Base-by-base conservation (phyloP, 1,140 invertebrate genomes). In the Brachionus sp. region DNA sequence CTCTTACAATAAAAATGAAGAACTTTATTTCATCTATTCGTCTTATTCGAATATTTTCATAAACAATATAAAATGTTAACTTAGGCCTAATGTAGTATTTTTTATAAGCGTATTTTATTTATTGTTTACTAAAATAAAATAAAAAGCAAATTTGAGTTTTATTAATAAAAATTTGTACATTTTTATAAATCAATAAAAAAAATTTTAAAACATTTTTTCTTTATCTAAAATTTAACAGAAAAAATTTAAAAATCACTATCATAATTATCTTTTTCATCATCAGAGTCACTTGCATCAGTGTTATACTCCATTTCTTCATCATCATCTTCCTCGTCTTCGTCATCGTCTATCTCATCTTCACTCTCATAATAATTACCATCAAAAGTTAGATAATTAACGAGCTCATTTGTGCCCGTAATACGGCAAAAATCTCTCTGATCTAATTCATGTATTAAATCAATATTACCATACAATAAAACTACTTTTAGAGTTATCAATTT, bases 231-330 rank as follows among this genome's bases (percentile, higher is more conserved):
- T 9, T 23, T 13, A 13, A 50, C 42, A 44, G n/a, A 42, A 23
- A 44, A 25, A 10, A 23, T 16, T 42, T 75, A 75, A 75, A 44
- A 75, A 46, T 75, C 70, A 75, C 70, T 75, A 46, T 75, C 70
- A 46, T 75, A 75, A 46, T 75, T 75, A 16, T 75, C 70, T 44
- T 46, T 46, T 75, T 75, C 70, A 3, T 75, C 70, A n/a, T 75
- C 70, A 23, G n/a, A 23, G 9, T 75, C 70, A 29, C 42, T 44
- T 44, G n/a, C 19, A 46, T 75, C 42, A 33, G 42, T 75, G 44
- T 75, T 46, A n/a, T 75, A 75, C 5, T 75, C 70, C 70, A 50
- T 75, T 46, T 75, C 64, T 68, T 68, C 70, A 50, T 75, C 70
- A 46, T 75, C 70, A 2, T 35, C 33, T 10, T 75, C 70, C 7